phyloP scores from a whole-genome alignment of 2,888 invertebrate genomes.

The Phyto melanocephala region DNA sequence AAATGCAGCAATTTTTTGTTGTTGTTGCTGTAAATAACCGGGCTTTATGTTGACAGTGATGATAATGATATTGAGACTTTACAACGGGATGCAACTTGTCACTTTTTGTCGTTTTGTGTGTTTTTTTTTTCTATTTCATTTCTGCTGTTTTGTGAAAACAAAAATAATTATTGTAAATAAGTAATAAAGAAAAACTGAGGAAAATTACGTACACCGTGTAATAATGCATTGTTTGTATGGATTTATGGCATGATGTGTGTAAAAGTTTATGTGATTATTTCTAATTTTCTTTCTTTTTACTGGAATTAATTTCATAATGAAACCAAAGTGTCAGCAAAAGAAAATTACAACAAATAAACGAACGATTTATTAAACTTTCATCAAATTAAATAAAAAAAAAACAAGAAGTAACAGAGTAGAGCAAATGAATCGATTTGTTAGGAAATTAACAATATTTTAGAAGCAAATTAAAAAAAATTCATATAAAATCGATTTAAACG shows the following conservation, averaged over 20 bases:
- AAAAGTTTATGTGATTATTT: not conserved
- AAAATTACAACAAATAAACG: not conserved
- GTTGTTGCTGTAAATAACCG: conserved; percentile 23
- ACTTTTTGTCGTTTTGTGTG: conserved; percentile 45
- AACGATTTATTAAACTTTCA: conserved; percentile 26
- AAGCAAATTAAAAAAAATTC: too few relatives aligned
- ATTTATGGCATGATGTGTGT: conserved; percentile 6
- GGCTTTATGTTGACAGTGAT: conserved; percentile 53
- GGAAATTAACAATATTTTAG: too few relatives aligned
- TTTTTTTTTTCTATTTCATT: conserved; percentile 12
- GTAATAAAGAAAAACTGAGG: not conserved
- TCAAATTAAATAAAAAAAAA: not conserved
- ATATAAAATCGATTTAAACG: too few relatives aligned
- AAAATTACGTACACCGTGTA: not conserved
- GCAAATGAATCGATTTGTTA: too few relatives aligned
- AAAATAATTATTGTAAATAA: conserved; percentile 38
- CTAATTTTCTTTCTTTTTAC: not conserved
- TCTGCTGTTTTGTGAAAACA: not conserved
- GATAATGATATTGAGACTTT: conserved; percentile 54
- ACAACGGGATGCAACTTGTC: conserved; percentile 61
- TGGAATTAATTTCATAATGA: not conserved
- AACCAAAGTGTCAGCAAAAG: not conserved
- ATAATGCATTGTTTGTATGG: conserved; percentile 24
- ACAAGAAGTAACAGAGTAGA: too few relatives aligned
- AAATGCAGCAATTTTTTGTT: not conserved